These are phyloP conservation scores for Nannobrachium achirus DNA, from an alignment of 2,113 vertebrate genomes.

Conservation along the genomic window DNA sequence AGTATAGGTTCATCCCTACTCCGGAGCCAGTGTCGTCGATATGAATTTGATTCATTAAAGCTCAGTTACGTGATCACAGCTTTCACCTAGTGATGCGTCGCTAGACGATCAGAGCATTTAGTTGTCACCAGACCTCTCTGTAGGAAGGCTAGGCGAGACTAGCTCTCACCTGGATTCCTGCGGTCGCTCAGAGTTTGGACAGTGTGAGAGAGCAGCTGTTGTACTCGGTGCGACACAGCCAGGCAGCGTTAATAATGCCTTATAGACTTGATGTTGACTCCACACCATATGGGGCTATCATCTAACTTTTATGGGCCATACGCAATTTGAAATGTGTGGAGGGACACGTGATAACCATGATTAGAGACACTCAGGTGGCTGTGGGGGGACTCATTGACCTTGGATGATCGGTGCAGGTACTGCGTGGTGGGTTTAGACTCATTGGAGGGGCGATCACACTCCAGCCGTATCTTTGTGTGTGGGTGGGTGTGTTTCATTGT, in stretches of 20 bases:
- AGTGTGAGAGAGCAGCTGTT: not conserved
- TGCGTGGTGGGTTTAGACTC: slow-evolving; percentile 29
- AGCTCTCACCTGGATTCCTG: not conserved
- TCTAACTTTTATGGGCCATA: slow-evolving; percentile 48
- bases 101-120: no score
- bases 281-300: slow-evolving; percentile 36
- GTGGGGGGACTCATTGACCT: slow-evolving; percentile 28
- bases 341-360: slow-evolving; percentile 19
- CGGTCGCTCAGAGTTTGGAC: no score
- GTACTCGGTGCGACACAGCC: not conserved
- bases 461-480: no score
- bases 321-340: slow-evolving; percentile 12
- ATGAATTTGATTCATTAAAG: no score
- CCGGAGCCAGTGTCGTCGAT: no score
- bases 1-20: no score
- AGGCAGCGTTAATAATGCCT: not conserved
- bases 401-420: slow-evolving; percentile 47
- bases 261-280: slow-evolving; percentile 25
- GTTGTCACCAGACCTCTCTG: no score
- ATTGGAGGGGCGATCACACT: slow-evolving; percentile 32
- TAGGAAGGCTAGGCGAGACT: not conserved
- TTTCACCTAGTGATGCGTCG: no score
- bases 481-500: slow-evolving; percentile 17
- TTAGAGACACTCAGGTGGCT: not conserved
- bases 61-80: no score